Conservation (phyloP, 2,113 vertebrate species). For the Clarias magur region DNA sequence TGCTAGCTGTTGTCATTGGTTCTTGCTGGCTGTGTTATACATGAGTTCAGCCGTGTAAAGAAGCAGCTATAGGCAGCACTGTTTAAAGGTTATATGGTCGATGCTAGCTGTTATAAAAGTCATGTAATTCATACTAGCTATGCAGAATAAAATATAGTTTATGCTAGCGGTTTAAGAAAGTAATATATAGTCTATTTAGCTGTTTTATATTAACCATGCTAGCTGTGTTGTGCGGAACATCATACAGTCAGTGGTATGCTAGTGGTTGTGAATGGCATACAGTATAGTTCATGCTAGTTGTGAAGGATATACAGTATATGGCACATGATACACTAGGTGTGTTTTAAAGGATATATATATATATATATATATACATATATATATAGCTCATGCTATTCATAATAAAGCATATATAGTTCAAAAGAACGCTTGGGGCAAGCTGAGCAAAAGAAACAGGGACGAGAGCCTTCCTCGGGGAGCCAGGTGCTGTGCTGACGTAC, state of each 20-base stretch:
- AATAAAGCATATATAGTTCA: not conserved
- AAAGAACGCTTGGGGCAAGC: not conserved
- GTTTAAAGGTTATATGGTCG: not conserved
- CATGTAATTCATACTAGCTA: not conserved
- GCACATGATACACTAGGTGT: not conserved
- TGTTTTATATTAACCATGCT: not conserved
- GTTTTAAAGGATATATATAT: not conserved
- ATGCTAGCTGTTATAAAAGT: not conserved
- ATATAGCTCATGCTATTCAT: too few relatives aligned
- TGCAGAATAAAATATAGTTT: not conserved
- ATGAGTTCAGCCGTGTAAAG: too few relatives aligned
- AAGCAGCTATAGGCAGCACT: too few relatives aligned
- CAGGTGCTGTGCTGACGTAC: conserved; percentile 42
- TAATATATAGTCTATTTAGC: not conserved
- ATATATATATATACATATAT: not conserved
- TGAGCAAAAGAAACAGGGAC: conserved; percentile 8
- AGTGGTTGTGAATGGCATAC: not conserved
- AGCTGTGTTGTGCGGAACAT: not conserved
- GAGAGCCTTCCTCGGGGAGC: conserved; percentile 12
- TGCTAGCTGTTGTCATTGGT: not conserved
- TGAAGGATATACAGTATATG: not conserved
- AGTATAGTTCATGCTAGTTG: not conserved
- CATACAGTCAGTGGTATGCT: not conserved
- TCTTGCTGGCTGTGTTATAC: not conserved
- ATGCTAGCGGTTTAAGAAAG: not conserved